Percentiles rank a stretch among this genome's conserved stretches.
phyloP scores from a whole-genome alignment of 2,797 vertebrate species.

The Okamejei kenojei region DNA sequence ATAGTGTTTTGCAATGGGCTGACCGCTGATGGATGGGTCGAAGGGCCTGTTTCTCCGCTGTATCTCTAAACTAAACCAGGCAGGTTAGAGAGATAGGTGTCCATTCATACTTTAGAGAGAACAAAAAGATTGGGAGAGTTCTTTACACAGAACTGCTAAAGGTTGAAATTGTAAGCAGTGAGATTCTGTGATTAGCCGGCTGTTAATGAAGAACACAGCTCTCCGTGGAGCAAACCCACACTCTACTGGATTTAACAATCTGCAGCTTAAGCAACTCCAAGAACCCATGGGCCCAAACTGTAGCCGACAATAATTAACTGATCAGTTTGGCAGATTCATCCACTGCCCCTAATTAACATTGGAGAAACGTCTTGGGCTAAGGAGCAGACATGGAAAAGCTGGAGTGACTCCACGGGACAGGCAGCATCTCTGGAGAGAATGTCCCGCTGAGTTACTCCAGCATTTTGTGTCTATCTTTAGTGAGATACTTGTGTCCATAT shows the following conservation, averaged over 20 bases:
- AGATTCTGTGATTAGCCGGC: neutral
- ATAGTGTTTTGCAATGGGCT: no score
- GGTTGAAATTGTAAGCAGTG: neutral
- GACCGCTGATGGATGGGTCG: no score
- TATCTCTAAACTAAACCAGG: no score
- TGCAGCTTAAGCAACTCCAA: neutral
- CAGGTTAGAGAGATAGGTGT: no score
- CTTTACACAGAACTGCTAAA: neutral
- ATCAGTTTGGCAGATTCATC: slow-evolving; percentile 20
- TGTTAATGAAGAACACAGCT: neutral
- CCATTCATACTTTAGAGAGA: neutral
- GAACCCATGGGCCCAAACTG: neutral
- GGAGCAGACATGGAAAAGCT: neutral
- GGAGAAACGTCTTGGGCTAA: neutral
- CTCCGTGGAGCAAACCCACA: neutral
- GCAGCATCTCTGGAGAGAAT: no score
- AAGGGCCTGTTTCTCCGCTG: no score
- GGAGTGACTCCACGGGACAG: no score
- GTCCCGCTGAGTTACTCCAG: no score
- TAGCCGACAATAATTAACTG: neutral
- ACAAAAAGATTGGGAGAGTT: neutral
- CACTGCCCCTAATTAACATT: neutral
- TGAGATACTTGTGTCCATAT: neutral
- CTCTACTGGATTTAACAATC: neutral
- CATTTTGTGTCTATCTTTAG: neutral